Percentiles rank a stretch among this genome's conserved stretches.
Conservation (phyloP, 2,797 vertebrate genomes). For the Borostomias antarcticus region DNA sequence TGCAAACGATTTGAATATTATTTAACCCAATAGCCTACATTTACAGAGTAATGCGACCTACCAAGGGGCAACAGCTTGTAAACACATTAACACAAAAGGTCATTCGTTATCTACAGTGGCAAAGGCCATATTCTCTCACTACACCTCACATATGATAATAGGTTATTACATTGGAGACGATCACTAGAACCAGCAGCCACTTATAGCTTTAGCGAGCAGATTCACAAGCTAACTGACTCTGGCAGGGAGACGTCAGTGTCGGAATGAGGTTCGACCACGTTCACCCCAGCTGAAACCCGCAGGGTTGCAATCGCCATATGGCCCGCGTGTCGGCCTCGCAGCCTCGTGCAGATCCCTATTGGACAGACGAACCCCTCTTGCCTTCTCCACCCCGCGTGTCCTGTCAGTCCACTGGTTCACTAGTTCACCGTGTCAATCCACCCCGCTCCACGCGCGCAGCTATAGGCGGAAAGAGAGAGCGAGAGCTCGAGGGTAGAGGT, state of each 20-base stretch:
- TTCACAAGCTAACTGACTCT: conserved; percentile 14
- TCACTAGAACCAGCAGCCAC: background rate
- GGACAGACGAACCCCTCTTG: conserved; percentile 63
- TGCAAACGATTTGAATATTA: conserved; percentile 32
- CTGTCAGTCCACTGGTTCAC: conserved; percentile 73
- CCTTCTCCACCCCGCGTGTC: conserved; percentile 57
- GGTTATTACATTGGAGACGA: background rate
- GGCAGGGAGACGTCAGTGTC: conserved; percentile 31
- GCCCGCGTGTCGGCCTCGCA: conserved; percentile 54
- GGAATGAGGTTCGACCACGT: conserved; percentile 39
- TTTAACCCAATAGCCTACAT: background rate
- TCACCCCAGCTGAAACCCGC: conserved; percentile 43
- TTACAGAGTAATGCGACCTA: background rate
- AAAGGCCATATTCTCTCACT: background rate
- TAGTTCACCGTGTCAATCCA: conserved; percentile 71
- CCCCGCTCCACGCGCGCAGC: conserved; percentile 41
- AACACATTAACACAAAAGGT: background rate
- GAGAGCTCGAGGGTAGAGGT: conserved; percentile 37
- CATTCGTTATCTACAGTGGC: background rate
- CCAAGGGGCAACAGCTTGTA: background rate
- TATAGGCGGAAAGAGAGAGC: conserved; percentile 32
- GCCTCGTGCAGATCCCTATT: conserved; percentile 54
- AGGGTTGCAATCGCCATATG: conserved; percentile 77
- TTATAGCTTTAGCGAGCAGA: conserved; percentile 1
- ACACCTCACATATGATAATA: background rate